Conservation (phyloP, 2,888 invertebrate species). For the Microplitis manilae region DNA sequence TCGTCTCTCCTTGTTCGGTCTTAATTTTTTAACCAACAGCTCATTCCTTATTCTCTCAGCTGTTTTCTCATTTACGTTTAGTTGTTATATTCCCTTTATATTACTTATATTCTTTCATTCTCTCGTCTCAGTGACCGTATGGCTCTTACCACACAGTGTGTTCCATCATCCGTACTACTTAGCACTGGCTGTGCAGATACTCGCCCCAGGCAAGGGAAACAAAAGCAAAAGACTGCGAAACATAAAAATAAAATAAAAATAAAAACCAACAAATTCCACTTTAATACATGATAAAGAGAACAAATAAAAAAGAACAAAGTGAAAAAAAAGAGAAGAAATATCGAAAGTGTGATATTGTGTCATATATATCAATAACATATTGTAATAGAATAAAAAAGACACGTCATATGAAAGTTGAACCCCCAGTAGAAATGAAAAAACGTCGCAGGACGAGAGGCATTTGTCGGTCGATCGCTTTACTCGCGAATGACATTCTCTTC, state of each 20-base stretch:
- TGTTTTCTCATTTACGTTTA: neutral
- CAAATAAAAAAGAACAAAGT: too few species aligned
- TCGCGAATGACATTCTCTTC: slow-evolving; percentile 47
- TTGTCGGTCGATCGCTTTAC: slow-evolving; percentile 50
- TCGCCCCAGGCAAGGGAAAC: slow-evolving; percentile 10
- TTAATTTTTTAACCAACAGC: slow-evolving; percentile 2
- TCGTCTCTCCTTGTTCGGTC: neutral
- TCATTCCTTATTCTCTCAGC: neutral
- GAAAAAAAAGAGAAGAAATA: neutral
- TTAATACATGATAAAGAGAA: too few species aligned
- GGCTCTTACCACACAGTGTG: slow-evolving; percentile 12
- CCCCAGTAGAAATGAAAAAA: slow-evolving; percentile 1
- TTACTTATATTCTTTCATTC: too few species aligned
- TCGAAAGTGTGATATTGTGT: neutral
- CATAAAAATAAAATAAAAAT: neutral
- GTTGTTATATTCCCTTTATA: neutral
- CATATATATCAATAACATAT: neutral
- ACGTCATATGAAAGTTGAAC: slow-evolving; percentile 25
- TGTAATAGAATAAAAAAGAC: slow-evolving; percentile 17
- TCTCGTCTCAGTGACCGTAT: slow-evolving; percentile 4
- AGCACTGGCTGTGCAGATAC: slow-evolving; percentile 23
- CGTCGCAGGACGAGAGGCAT: slow-evolving; percentile 38
- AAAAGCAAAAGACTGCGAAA: slow-evolving; percentile 13
- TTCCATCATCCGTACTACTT: slow-evolving; percentile 27
- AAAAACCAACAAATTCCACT: neutral